Conservation (phyloP, 2,888 invertebrate genomes). For the Drosophila nr. perissopoda region DNA sequence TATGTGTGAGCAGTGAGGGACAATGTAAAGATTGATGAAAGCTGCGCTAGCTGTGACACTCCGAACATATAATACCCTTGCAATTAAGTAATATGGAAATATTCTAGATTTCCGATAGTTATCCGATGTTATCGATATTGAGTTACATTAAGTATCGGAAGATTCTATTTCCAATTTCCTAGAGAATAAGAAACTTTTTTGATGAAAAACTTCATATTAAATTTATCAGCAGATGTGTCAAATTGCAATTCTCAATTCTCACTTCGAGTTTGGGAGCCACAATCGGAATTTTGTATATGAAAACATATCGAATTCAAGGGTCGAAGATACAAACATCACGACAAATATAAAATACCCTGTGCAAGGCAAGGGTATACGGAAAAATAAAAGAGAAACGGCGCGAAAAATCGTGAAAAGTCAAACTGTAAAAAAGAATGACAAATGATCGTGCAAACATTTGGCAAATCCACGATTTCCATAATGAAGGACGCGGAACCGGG, state of each 20-base stretch:
- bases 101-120: neutral
- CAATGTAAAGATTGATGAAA: neutral
- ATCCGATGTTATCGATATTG: neutral
- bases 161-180: neutral
- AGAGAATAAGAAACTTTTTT: neutral
- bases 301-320: too few relatives aligned
- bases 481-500: slow-evolving; percentile 45
- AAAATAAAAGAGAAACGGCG: slow-evolving; percentile 16
- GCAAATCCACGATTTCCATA: slow-evolving; percentile 82
- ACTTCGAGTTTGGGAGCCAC: too few relatives aligned
- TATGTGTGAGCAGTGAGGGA: neutral
- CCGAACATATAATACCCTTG: neutral
- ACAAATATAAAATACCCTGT: neutral
- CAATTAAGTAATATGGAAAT: neutral
- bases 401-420: slow-evolving; percentile 45
- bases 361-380: neutral
- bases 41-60: neutral
- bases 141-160: neutral
- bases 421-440: slow-evolving; percentile 79
- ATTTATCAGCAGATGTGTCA: neutral
- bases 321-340: neutral
- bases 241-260: neutral
- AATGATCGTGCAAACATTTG: slow-evolving; percentile 83
- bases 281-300: too few relatives aligned
- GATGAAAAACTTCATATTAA: neutral